A percentile compares a stretch with the other conserved stretches of the same genome.
Conservation (phyloP, 2,113 vertebrate genomes). For the Hippocampus abdominalis region DNA sequence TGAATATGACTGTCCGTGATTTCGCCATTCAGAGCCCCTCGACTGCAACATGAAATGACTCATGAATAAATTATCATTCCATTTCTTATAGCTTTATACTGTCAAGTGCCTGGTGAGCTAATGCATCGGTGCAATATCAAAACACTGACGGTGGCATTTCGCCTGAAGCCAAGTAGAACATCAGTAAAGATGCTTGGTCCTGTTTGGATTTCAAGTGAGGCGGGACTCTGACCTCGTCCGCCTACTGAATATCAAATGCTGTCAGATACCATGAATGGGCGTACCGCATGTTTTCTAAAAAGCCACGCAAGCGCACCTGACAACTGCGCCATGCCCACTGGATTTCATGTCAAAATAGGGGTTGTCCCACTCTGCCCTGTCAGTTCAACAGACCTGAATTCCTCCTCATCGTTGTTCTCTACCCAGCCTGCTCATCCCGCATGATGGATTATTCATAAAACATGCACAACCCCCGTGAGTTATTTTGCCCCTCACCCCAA, state of each 20-base stretch:
- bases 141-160: slow-evolving; percentile 1
- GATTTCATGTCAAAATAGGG: not conserved
- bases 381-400: slow-evolving; percentile 40
- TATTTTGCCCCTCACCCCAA: slow-evolving; percentile 39
- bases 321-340: slow-evolving; percentile 9
- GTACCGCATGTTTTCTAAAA: slow-evolving; percentile 14
- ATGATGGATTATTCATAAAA: slow-evolving; percentile 76
- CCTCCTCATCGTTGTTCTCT: slow-evolving; percentile 59
- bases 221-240: slow-evolving; percentile 1
- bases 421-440: slow-evolving; percentile 55
- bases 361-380: slow-evolving; percentile 21
- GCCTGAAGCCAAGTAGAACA: slow-evolving; percentile 3
- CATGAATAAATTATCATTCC: not conserved
- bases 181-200: slow-evolving; percentile 10
- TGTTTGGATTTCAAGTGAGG: slow-evolving; percentile 11
- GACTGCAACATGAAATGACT: not conserved
- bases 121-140: not conserved
- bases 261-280: slow-evolving; percentile 9
- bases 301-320: not conserved
- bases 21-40: not conserved
- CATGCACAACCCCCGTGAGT: slow-evolving; percentile 70
- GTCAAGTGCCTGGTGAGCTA: not conserved
- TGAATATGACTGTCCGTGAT: not conserved
- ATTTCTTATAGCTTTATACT: not conserved
- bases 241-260: slow-evolving; percentile 4